Evolutionary conservation across 1,140 invertebrate species (phyloP).

Genomic region (Parasteatoda tepidariorum): DNA sequence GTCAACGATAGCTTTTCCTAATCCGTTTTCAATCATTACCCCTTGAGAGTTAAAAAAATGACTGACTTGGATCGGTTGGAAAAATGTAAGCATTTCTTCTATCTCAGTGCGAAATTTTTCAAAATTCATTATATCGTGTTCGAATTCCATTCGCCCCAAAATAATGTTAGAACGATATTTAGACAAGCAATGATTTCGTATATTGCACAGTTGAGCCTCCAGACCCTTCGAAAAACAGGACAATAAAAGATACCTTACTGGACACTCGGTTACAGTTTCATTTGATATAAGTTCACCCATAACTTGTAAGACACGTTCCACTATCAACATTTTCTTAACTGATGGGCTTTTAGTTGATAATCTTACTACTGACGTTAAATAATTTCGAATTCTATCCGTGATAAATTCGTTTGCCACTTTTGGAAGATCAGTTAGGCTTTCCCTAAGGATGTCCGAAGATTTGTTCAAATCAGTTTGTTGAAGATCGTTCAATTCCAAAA

Average conservation of each 20-base stretch:
- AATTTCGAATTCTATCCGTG: neutral
- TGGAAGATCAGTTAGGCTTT: neutral
- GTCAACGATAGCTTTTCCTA: too few species aligned
- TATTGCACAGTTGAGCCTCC: neutral
- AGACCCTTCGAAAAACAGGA: neutral
- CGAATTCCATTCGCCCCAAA: neutral
- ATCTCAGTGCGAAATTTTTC: neutral
- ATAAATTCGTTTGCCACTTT: slow-evolving; percentile 3
- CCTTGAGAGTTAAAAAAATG: neutral
- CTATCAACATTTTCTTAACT: neutral
- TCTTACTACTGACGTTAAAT: neutral
- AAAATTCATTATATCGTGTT: neutral
- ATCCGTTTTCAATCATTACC: neutral
- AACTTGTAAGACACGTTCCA: slow-evolving; percentile 7
- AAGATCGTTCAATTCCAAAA: neutral
- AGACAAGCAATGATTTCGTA: neutral
- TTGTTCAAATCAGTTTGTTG: too few species aligned
- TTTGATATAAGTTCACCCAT: slow-evolving; percentile 9
- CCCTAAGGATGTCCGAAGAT: neutral
- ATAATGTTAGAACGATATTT: neutral
- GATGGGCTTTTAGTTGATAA: neutral
- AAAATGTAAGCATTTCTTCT: neutral
- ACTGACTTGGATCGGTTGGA: neutral
- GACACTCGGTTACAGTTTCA: neutral
- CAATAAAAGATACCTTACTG: neutral